Evolutionary conservation across 2,888 invertebrate genomes (phyloP), one percentile per base, ranked within the genome.

Genomic region (Eurois occulta): DNA sequence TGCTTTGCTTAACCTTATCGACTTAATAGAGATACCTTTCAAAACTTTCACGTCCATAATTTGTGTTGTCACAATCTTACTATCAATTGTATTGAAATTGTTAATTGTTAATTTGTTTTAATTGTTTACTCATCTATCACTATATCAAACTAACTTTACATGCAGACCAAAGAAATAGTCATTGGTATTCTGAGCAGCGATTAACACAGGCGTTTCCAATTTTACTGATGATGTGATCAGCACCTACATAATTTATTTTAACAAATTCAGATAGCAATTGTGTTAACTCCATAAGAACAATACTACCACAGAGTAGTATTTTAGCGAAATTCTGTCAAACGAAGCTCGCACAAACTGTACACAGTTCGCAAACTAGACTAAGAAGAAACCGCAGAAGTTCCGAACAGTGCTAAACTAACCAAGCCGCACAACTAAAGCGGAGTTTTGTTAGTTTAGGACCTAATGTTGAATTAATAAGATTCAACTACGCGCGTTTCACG

Each of bases 381-480:
- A 76, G 83, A 86, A 86, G 78, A 80, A 86, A 84, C 84, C 84
- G 62, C 86, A 84, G 38, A 72, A 80, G n/a, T 83, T 80, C 55
- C 38, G 1, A 76, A 74, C 68, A 58, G 64, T 60, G 58, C 41
- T 60, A 80, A 86, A 84, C 58, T 81, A 46, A 32, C 21, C 28
- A 69, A 80, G 64, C 74, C 43, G 28, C 65, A 72, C 38, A 73
- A 78, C 67, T 67, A 24, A 70, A 84, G 65, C 28, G 58, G 32
- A 70, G 73, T 70, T 75, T 32, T 83, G 74, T 82, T 87, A 77
- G 79, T 85, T 87, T 80, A 80, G 80, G 77, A 78, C 72, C n/a
- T 77, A 64, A 73, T 72, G 28, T 64, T 48, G 52, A 82, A 79
- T 85, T 75, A 78, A 73, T 72, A 72, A 67, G 67, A 73, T 76